Conservation (phyloP, 1,140 invertebrate genomes). For the Triops longicaudatus region DNA sequence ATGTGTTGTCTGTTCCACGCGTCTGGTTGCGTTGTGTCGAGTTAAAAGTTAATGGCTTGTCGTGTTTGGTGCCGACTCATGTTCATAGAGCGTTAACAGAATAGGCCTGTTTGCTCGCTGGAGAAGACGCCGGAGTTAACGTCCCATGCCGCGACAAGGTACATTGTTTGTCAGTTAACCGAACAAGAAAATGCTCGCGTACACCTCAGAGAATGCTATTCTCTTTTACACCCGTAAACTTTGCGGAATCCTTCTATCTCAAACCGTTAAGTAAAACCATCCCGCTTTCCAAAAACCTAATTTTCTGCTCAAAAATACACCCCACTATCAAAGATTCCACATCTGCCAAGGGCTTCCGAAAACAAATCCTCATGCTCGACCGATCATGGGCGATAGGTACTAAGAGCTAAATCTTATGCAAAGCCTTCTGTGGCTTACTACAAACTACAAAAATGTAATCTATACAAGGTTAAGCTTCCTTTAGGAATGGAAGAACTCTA, state of each 20-base stretch:
- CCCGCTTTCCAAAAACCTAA: too few relatives aligned
- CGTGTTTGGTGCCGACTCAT: neutral
- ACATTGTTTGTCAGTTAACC: slow-evolving; percentile 11
- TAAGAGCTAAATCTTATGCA: too few relatives aligned
- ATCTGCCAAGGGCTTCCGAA: too few relatives aligned
- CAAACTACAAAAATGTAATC: too few relatives aligned
- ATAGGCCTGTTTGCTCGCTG: neutral
- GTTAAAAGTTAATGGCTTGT: neutral
- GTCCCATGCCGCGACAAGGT: neutral
- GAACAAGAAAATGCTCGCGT: slow-evolving; percentile 4
- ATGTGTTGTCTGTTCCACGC: neutral
- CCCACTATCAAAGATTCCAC: too few relatives aligned
- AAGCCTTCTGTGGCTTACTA: too few relatives aligned
- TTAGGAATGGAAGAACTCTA: too few relatives aligned
- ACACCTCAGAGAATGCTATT: neutral
- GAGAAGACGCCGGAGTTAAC: neutral
- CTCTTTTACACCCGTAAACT: neutral
- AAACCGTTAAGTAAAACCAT: too few relatives aligned
- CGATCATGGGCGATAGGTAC: too few relatives aligned
- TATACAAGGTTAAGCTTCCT: too few relatives aligned
- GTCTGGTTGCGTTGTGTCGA: slow-evolving; percentile 1
- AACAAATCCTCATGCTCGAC: too few relatives aligned
- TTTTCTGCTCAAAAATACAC: too few relatives aligned
- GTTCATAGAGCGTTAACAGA: slow-evolving; percentile 1
- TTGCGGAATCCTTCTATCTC: neutral